Base-by-base conservation (phyloP, 2,888 invertebrate species). In the Amiota mariae region DNA sequence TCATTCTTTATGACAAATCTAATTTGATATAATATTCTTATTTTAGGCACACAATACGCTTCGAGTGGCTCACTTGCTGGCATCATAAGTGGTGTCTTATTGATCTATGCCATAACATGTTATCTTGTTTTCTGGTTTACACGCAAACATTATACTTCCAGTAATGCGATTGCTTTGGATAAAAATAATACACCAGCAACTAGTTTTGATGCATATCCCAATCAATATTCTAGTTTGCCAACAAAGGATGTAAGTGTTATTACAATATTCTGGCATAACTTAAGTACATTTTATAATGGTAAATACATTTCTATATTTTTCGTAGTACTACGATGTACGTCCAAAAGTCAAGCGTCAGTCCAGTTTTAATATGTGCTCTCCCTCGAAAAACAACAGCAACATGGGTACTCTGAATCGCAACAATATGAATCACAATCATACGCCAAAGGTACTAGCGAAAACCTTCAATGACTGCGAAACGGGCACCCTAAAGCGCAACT, bases 211-310 rank as follows among this genome's bases (percentile, higher is more conserved):
- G 92, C 94, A 0, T 95, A 95, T 85, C 95, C 95, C 85, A 96
- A 96, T 88, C 94, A 95, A 78, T 96, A 96, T 89, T 95, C 95
- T 76, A 94, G 95, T 36, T 94, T 96, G 61, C 96, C 96, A 0
- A 90, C 95, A 75, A 95, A 94, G 87, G 95, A 96, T 89, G 94
- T 94, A 85, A 91, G 92, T 11, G 12, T 8, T n/a, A 15, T 15
- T 67, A 11, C 6, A 36, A 36, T 18, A 4, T 6, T 18, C 2
- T 11, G 8, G 59, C 1, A 13, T n/a, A 15, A 15, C 2, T 54
- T 9, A 8, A n/a, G 13, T 15, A 24, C 9, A 18, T 11, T 54
- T 15, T 59, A 1, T 24, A 15, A 6, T 3, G 3, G 3, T 2
- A 24, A 24, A 13, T 46, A 0, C 47, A 9, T 66, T 48, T 66